A percentile compares a stretch with the other conserved stretches of the same genome.
Evolutionary conservation across 2,113 vertebrate species (phyloP).

Genomic region (Sialia sialis): DNA sequence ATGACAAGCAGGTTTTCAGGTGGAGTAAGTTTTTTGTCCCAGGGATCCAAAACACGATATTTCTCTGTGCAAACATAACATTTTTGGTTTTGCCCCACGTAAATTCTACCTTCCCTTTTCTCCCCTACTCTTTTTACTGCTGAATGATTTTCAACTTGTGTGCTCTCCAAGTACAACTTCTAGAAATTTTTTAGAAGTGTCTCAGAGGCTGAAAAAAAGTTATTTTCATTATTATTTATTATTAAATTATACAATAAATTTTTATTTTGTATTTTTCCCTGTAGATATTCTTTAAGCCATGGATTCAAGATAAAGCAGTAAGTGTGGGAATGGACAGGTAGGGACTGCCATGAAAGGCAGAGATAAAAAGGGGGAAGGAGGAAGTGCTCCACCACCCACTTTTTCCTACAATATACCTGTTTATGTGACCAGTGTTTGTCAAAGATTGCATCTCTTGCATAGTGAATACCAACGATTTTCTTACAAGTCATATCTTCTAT

Average conservation of each 20-base stretch:
- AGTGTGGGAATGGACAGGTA: not conserved
- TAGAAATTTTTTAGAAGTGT: not conserved
- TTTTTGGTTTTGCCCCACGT: not conserved
- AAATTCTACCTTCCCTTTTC: not conserved
- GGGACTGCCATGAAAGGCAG: not conserved
- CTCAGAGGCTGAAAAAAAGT: not conserved
- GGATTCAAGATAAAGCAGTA: not conserved
- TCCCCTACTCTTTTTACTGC: not conserved
- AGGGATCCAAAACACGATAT: not conserved
- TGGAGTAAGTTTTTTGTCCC: not conserved
- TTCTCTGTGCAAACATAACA: not conserved
- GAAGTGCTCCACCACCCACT: not conserved
- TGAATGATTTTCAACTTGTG: not conserved
- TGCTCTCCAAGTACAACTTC: not conserved
- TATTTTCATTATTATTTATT: not conserved
- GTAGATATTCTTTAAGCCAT: not conserved
- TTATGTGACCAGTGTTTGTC: not conserved
- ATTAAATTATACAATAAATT: too few relatives aligned
- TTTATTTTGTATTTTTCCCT: not conserved
- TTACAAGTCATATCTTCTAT: accelerated
- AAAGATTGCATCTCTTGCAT: not conserved
- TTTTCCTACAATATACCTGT: not conserved
- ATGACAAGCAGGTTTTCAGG: not conserved
- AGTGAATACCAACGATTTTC: not conserved
- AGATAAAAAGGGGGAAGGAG: not conserved